Evolutionary conservation across 2,888 invertebrate species (phyloP).

Genomic region (Drosophila sordidula): DNA sequence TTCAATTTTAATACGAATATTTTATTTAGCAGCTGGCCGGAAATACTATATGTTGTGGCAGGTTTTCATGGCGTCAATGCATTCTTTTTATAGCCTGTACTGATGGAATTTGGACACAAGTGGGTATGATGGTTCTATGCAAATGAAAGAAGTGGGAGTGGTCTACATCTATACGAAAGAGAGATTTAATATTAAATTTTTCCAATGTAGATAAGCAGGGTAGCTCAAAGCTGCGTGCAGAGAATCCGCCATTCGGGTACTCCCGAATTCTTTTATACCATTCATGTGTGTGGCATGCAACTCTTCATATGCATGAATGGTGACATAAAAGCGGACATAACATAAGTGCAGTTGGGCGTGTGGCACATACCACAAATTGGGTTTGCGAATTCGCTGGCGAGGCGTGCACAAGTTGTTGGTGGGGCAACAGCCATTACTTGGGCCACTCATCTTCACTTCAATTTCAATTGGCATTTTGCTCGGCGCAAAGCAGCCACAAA

Average conservation of each 20-base stretch:
- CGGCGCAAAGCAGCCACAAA: constrained; percentile 68
- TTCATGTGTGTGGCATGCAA: constrained; percentile 26
- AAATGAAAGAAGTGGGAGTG: too few species aligned
- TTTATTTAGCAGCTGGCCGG: constrained; percentile 61
- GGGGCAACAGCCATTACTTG: constrained; percentile 31
- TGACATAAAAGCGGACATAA: constrained; percentile 43
- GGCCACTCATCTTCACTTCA: constrained; percentile 72
- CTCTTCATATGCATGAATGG: constrained; percentile 56
- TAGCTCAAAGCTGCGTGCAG: too few species aligned
- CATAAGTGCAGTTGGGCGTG: constrained; percentile 15
- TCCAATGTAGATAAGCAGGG: too few species aligned
- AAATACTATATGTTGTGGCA: constrained; percentile 48
- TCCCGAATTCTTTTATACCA: background rate
- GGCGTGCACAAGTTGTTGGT: constrained; percentile 62
- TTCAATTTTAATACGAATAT: constrained; percentile 66
- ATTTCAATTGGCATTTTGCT: constrained; percentile 77
- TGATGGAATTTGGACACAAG: too few species aligned
- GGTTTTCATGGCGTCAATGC: constrained; percentile 31
- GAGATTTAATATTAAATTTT: too few species aligned
- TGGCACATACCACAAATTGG: constrained; percentile 58
- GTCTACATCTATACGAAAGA: too few species aligned
- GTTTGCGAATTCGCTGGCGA: constrained; percentile 51
- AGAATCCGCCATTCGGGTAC: background rate
- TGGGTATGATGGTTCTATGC: too few species aligned
- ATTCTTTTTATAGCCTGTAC: background rate